These are phyloP conservation scores for Drosophila ustulata DNA, from an alignment of 2,888 invertebrate genomes.

Conservation along the genomic window DNA sequence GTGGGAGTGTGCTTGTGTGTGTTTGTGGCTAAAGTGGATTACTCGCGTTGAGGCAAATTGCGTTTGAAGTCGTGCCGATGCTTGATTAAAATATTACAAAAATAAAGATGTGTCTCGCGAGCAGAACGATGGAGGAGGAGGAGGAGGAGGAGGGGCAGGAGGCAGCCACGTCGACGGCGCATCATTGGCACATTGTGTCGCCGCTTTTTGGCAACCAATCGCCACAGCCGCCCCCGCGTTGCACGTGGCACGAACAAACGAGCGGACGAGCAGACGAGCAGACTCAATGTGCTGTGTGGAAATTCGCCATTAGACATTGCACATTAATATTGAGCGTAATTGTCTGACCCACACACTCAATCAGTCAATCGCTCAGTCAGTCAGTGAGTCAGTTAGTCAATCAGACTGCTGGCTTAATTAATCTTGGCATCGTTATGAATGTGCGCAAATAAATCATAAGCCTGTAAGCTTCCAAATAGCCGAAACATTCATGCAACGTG, in stretches of 20 bases:
- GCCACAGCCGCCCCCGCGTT: conserved; percentile 8
- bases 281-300: conserved; percentile 49
- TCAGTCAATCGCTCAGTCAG: conserved; percentile 16
- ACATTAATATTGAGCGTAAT: conserved; percentile 62
- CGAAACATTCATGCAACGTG: conserved; percentile 31
- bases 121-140: neutral
- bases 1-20: conserved; percentile 12
- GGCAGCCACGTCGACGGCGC: conserved; percentile 15
- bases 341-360: conserved; percentile 35
- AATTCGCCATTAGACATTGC: conserved; percentile 53
- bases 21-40: conserved; percentile 61
- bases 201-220: conserved; percentile 35
- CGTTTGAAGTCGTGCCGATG: conserved; percentile 28
- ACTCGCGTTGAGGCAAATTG: conserved; percentile 48
- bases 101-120: conserved; percentile 21
- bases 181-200: conserved; percentile 24
- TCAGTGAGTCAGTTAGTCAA: conserved; percentile 22
- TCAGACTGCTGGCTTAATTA: conserved; percentile 59
- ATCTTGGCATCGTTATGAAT: conserved; percentile 31
- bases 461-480: neutral
- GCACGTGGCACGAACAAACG: conserved; percentile 23
- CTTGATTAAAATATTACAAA: conserved; percentile 39
- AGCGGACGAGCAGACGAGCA: conserved; percentile 20
- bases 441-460: conserved; percentile 55
- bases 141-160: conserved; percentile 15